Conservation (phyloP, 2,888 invertebrate genomes). For the Lithophane socia region DNA sequence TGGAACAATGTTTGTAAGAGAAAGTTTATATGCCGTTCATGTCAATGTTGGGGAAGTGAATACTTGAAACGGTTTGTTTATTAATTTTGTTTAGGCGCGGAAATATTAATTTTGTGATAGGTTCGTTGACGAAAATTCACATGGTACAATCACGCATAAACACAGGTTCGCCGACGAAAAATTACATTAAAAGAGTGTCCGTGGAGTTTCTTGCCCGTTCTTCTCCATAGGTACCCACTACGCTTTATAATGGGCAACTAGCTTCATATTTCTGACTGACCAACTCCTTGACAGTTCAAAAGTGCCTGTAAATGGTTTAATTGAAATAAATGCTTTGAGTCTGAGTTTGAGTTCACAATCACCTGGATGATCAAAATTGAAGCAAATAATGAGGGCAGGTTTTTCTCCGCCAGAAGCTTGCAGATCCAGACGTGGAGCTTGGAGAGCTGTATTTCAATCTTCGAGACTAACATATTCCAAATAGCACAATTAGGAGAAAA, state of each 20-base stretch:
- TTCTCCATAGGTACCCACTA: no score
- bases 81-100: constrained; percentile 12
- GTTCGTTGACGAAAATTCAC: neutral
- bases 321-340: no score
- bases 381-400: neutral
- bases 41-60: constrained; percentile 15
- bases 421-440: neutral
- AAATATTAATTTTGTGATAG: neutral
- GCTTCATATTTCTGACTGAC: no score
- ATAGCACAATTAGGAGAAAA: neutral
- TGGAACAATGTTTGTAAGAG: constrained; percentile 14
- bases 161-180: neutral
- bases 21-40: constrained; percentile 5
- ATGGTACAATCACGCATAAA: no score
- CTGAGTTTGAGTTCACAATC: no score
- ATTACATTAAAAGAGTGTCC: no score
- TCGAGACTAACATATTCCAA: neutral
- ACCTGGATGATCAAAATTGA: neutral
- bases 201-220: no score
- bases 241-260: no score
- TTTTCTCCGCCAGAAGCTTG: neutral
- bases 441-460: neutral
- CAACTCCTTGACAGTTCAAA: no score
- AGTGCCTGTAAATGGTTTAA: no score
- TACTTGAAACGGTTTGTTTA: constrained; percentile 10